These are phyloP conservation scores for Diadegma fenestrale DNA, from an alignment of 2,888 invertebrate genomes.

Conservation along the genomic window DNA sequence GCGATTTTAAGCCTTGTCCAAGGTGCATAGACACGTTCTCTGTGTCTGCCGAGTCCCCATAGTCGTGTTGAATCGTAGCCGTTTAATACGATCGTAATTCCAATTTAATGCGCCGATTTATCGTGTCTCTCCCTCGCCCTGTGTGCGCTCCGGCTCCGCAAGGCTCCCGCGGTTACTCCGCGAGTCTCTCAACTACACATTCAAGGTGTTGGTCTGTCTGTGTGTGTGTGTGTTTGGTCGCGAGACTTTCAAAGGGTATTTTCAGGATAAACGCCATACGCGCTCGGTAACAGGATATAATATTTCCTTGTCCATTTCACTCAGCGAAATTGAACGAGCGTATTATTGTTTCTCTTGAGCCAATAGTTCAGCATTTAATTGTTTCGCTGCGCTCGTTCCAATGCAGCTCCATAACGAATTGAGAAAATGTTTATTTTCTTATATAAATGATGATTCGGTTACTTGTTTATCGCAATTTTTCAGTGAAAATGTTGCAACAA, in stretches of 20 bases:
- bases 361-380: not conserved
- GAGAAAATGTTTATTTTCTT: too few relatives aligned
- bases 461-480: too few relatives aligned
- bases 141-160: slow-evolving; percentile 14
- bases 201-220: not conserved
- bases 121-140: slow-evolving; percentile 69
- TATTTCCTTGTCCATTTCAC: not conserved
- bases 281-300: slow-evolving; percentile 2
- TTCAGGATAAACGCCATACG: slow-evolving; percentile 8
- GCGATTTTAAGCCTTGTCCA: slow-evolving; percentile 78
- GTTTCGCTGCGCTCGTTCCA: not conserved
- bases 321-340: not conserved
- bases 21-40: slow-evolving; percentile 79
- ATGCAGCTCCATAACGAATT: too few relatives aligned
- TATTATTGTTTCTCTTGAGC: not conserved
- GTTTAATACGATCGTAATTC: slow-evolving; percentile 81
- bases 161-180: slow-evolving; percentile 22
- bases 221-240: not conserved
- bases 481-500: too few relatives aligned
- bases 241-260: not conserved
- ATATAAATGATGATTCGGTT: too few relatives aligned
- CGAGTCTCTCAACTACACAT: slow-evolving; percentile 19
- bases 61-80: slow-evolving; percentile 63
- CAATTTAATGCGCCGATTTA: slow-evolving; percentile 83
- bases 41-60: slow-evolving; percentile 72